Evolutionary conservation across 2,888 invertebrate genomes (phyloP).

Genomic region (Cryptus viduatorius): DNA sequence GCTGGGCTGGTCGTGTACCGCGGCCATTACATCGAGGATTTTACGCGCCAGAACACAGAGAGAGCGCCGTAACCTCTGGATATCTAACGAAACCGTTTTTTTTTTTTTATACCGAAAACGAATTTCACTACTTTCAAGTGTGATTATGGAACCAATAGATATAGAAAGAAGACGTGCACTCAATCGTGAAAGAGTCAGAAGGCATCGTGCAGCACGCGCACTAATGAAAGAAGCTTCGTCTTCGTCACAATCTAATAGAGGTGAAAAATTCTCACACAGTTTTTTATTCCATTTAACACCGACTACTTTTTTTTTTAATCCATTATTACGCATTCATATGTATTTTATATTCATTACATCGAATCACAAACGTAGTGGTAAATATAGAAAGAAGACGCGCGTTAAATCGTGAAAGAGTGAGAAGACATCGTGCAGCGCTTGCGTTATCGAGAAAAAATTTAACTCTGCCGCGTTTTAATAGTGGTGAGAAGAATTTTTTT

Average conservation of each 20-base stretch:
- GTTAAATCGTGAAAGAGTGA: slow-evolving; percentile 11
- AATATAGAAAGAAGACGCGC: slow-evolving; percentile 31
- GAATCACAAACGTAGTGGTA: neutral
- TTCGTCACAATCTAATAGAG: neutral
- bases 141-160: slow-evolving; percentile 13
- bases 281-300: neutral
- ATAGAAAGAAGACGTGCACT: slow-evolving; percentile 23
- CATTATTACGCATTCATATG: neutral
- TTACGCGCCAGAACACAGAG: neutral
- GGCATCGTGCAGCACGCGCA: slow-evolving; percentile 22
- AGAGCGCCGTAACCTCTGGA: slow-evolving; percentile 19
- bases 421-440: slow-evolving; percentile 26
- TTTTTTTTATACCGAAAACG: neutral
- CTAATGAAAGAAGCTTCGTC: neutral
- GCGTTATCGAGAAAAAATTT: neutral
- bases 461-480: neutral
- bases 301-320: neutral
- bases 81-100: neutral
- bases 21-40: slow-evolving; percentile 25
- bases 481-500: neutral
- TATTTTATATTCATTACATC: neutral
- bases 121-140: neutral
- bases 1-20: slow-evolving; percentile 13
- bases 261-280: neutral
- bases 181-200: slow-evolving; percentile 13